Evolutionary conservation across 2,888 invertebrate species (phyloP).

Genomic region (Noctua comes): DNA sequence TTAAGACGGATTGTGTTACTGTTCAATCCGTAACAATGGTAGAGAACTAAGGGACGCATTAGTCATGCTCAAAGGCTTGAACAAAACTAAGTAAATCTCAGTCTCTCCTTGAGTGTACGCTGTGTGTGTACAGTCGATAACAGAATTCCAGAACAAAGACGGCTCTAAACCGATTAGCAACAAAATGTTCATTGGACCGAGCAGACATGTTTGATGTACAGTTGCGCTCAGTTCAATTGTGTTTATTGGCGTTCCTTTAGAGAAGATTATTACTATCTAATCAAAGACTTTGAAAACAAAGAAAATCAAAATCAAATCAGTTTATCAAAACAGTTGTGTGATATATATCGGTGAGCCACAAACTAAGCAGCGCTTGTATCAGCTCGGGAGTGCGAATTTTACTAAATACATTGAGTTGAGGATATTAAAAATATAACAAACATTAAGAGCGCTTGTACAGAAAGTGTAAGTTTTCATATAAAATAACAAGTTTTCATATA

Average conservation of each 20-base stretch:
- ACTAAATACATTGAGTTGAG: too few relatives aligned
- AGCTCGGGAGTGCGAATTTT: too few relatives aligned
- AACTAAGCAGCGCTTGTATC: too few relatives aligned
- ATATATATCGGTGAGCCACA: too few relatives aligned
- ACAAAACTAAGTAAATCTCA: constrained; percentile 10
- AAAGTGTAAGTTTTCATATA: too few relatives aligned
- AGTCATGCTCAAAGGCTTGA: neutral
- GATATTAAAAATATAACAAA: too few relatives aligned
- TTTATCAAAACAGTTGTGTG: too few relatives aligned
- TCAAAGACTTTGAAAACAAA: neutral
- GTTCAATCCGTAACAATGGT: neutral
- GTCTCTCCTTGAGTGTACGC: constrained; percentile 8
- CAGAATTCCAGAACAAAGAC: constrained; percentile 45
- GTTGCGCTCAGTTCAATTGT: constrained; percentile 10
- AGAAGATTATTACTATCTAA: neutral
- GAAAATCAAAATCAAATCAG: neutral
- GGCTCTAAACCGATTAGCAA: constrained; percentile 40
- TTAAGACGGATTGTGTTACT: neutral
- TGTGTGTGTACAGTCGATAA: constrained; percentile 29
- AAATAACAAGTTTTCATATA: neutral
- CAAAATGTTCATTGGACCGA: constrained; percentile 43
- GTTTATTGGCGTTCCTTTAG: neutral
- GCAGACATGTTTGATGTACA: constrained; percentile 23
- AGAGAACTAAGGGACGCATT: neutral
- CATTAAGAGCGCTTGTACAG: too few relatives aligned